phyloP scores from a whole-genome alignment of 2,113 vertebrate species.

The Hippopotamus amphibius region DNA sequence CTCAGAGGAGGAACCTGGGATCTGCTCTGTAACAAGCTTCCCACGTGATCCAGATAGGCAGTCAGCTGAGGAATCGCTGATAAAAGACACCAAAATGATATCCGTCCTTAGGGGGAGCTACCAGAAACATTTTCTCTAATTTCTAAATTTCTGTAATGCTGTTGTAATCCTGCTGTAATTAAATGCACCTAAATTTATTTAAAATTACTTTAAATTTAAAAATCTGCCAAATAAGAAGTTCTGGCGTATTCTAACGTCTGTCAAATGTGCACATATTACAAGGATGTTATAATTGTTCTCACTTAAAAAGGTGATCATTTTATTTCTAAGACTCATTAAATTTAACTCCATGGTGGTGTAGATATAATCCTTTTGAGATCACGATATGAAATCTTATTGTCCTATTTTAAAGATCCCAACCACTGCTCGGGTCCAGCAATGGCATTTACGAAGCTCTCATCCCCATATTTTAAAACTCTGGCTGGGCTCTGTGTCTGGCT shows the following conservation, averaged over 20 bases:
- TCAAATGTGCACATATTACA: neutral
- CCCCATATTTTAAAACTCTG: neutral
- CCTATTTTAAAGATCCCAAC: neutral
- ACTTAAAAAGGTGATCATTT: neutral
- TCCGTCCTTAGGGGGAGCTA: neutral
- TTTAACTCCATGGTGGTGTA: neutral
- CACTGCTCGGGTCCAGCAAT: neutral
- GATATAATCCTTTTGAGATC: neutral
- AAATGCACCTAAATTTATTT: neutral
- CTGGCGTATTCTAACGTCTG: neutral
- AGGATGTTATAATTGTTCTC: neutral
- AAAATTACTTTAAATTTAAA: constrained; percentile 10
- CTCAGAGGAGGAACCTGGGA: neutral
- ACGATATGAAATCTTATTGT: neutral
- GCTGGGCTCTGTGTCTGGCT: neutral
- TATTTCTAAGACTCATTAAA: constrained; percentile 15
- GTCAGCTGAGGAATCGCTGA: neutral
- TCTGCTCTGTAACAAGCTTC: neutral
- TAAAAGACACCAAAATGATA: neutral
- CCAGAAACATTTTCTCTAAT: neutral
- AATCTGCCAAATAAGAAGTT: constrained; percentile 1
- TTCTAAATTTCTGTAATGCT: neutral
- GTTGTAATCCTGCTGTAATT: neutral
- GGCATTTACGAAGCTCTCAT: neutral
- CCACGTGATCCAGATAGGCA: neutral